phyloP scores from a whole-genome alignment of 2,113 vertebrate species.

The Scalopus aquaticus region DNA sequence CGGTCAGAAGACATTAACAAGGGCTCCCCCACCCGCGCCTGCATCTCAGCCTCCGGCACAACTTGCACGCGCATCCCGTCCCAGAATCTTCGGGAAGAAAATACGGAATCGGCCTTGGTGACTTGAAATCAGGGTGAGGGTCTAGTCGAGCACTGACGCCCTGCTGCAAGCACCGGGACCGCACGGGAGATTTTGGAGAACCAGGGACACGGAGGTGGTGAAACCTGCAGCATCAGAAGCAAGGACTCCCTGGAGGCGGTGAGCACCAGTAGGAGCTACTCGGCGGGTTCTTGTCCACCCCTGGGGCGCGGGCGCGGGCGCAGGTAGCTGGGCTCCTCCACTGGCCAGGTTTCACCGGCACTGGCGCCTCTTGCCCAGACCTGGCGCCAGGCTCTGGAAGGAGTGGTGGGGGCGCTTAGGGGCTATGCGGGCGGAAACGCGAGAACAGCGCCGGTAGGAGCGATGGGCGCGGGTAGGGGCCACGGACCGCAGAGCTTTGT shows the following conservation, averaged over 20 bases:
- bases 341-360: background rate
- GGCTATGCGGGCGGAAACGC: no score
- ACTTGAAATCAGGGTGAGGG: no score
- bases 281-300: constrained; percentile 64
- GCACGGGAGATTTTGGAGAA: no score
- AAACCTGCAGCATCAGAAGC: no score
- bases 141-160: no score
- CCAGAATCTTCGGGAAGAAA: background rate
- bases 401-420: no score
- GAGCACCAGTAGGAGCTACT: constrained; percentile 66
- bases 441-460: background rate
- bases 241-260: constrained; percentile 46
- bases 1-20: background rate
- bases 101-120: background rate
- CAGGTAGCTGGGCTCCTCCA: constrained; percentile 28
- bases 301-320: constrained; percentile 66
- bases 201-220: no score
- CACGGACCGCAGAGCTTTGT: background rate
- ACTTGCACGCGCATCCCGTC: no score
- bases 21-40: background rate
- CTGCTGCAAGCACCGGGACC: background rate
- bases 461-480: background rate
- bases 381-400: background rate
- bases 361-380: background rate
- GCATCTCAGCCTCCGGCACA: background rate